Evolutionary conservation across 2,113 vertebrate species (phyloP), one percentile per base, ranked within the genome.

Genomic region (Apteryx owenii): DNA sequence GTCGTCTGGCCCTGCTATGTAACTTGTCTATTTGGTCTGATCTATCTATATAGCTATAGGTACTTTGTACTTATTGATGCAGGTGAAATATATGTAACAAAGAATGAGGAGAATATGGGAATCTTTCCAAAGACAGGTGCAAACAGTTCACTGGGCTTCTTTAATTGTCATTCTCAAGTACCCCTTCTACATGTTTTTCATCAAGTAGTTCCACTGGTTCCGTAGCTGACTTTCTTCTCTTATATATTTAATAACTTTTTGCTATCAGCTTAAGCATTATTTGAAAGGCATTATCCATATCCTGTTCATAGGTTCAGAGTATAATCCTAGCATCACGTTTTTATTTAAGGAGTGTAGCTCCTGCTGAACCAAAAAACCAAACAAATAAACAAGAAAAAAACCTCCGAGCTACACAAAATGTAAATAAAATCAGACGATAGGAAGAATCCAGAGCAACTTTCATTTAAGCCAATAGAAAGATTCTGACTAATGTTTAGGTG

Each of bases 101-200:
- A 89, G 9, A 22, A 4, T 14, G 17, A 3, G 2, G 6, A 0
- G 89, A 61, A 73, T 11, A 38, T 4, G 72, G 20, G 75, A 71
- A 53, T 68, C 4, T 76, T 72, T 26, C 21, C 8, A 42, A 82
- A 68, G 6, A 46, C 8, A 15, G 7, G 3, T 46, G 48, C 17
- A 64, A 83, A 54, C 3, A 80, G 68, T 25, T 20, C 15, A 7
- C 15, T 51, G 12, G 80, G 12, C 7, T 46, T 76, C 25, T 82
- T 75, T 79, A 62, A 3, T 19, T 58, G 10, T 22, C 8, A 38
- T 31, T 72, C 11, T 64, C 5, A 2, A 54, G 7, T 65, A 61
- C 3, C 2, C 0, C 0, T 72, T 81, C 73, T 26, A 62, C 15
- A 69, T 0, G 19, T 5, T 58, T 66, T 91, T 88, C 4, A 33